Conservation (phyloP, 37 sponge, comb jelly and placozoan genomes). For the Tethya wilhelma region DNA sequence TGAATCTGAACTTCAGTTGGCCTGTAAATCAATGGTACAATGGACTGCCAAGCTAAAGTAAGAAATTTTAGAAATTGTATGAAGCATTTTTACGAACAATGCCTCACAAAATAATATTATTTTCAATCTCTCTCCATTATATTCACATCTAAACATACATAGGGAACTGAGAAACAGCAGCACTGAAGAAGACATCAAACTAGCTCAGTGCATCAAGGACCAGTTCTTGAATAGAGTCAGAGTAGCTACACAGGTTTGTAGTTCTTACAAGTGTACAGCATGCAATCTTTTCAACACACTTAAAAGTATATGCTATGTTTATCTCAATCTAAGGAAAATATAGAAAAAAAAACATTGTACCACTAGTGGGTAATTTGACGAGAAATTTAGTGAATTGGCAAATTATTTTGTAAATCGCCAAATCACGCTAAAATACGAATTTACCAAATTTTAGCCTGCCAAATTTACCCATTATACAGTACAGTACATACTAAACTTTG, state of each 20-base stretch:
- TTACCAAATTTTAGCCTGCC: too few species aligned
- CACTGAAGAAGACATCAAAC: slow-evolving; percentile 14
- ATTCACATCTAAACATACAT: too few species aligned
- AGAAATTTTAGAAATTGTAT: slow-evolving; percentile 3
- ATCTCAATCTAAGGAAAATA: not conserved
- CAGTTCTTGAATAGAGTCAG: slow-evolving; percentile 41
- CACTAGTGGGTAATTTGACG: not conserved
- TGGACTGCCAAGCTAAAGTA: slow-evolving; percentile 72
- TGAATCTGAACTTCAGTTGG: slow-evolving; percentile 45
- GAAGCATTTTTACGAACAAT: not conserved
- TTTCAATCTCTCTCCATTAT: not conserved
- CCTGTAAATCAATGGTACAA: slow-evolving; percentile 75
- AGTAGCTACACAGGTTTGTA: slow-evolving; percentile 59
- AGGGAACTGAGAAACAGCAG: slow-evolving; percentile 47
- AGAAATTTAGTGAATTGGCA: not conserved
- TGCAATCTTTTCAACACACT: not conserved
- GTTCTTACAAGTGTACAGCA: not conserved
- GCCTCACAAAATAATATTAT: not conserved
- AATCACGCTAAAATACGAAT: too few species aligned
- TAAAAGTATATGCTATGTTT: not conserved
- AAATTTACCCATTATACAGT: too few species aligned
- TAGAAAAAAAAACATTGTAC: too few species aligned
- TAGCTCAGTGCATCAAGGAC: slow-evolving; percentile 64
- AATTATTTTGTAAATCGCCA: too few species aligned
- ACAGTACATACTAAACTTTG: not conserved